Percentiles rank a stretch among this genome's conserved stretches.
Evolutionary conservation across 2,888 invertebrate genomes (phyloP).

Genomic region (Chromoteleia sp.): DNA sequence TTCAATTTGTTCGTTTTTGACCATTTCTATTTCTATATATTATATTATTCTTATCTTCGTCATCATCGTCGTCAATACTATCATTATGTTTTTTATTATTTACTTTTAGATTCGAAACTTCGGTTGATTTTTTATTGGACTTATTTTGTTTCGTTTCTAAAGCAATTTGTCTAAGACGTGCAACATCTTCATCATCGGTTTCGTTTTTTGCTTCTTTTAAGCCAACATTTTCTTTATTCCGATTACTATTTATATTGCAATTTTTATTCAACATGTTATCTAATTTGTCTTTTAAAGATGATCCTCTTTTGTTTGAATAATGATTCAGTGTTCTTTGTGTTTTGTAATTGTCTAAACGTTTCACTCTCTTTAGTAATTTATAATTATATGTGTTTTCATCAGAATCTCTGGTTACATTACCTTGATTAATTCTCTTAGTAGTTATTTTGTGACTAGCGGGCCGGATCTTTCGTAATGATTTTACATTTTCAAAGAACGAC

Average conservation of each 20-base stretch:
- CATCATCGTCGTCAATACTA: constrained; percentile 83
- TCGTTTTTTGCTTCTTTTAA: constrained; percentile 25
- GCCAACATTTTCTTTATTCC: constrained; percentile 19
- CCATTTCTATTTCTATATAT: too few species aligned
- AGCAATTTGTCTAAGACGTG: constrained; percentile 78
- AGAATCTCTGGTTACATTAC: neutral
- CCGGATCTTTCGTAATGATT: neutral
- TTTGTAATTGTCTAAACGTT: constrained; percentile 76
- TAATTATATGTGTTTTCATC: constrained; percentile 73
- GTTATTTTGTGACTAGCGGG: neutral
- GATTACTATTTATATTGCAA: neutral
- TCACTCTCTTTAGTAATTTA: constrained; percentile 79
- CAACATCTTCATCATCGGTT: constrained; percentile 78
- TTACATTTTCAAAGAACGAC: neutral
- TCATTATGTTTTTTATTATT: neutral
- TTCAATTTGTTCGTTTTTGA: too few species aligned
- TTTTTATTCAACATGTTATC: constrained; percentile 77
- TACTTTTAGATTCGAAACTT: neutral
- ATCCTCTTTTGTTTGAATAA: constrained; percentile 62
- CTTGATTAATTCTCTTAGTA: neutral
- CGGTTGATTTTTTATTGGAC: neutral
- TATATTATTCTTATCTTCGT: too few species aligned
- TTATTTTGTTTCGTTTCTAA: constrained; percentile 80
- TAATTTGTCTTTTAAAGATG: constrained; percentile 81
- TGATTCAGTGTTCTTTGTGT: constrained; percentile 54